Evolutionary conservation across 2,113 vertebrate species (phyloP), one percentile per base, ranked within the genome.

Genomic region (Caracal caracal): DNA sequence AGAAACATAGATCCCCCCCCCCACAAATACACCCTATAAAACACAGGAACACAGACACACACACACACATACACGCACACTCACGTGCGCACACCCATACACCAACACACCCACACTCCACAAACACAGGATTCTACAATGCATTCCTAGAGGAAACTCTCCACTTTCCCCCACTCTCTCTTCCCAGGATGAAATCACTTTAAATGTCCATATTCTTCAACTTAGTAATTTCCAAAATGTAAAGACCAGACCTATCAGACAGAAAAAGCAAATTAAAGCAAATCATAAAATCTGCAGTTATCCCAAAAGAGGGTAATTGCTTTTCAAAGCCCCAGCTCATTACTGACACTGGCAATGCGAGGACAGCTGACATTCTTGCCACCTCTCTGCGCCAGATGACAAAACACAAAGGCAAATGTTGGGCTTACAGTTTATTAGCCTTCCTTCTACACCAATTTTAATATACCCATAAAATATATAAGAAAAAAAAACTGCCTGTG

Each of bases 201-300:
- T 56, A 79, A 90, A 90, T n/a, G 10, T 2, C 59, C 65, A 80
- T 24, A 47, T 6, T 20, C 6, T 73, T 76, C 71, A 17, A 63
- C 26, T 82, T 51, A 56, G 22, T 80, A 81, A 85, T 43, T 75
- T 94, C 37, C 68, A 87, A 90, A 94, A 92, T 73, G 19, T 37
- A 93, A 94, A 73, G 73, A 59, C 4, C 40, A 94, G 78, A 94
- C 3, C 24, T 73, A 79, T 53, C 61, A 86, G 35, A 65, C 15
- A 11, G 89, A 66, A 94, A 92, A 84, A 59, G 35, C 66, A 88
- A 93, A 81, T 59, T 59, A 91, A 83, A 49, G 43, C 9, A 43
- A 92, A 78, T 53, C 61, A 61, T 85, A 66, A 83, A 80, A 76
- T 63, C 56, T 65, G 49, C 35, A 79, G 53, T 43, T 73, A 43